Percentiles rank a stretch among this genome's conserved stretches.
These are phyloP conservation scores for Cryptocephalus moraei DNA, from an alignment of 2,888 invertebrate species.

Conservation along the genomic window DNA sequence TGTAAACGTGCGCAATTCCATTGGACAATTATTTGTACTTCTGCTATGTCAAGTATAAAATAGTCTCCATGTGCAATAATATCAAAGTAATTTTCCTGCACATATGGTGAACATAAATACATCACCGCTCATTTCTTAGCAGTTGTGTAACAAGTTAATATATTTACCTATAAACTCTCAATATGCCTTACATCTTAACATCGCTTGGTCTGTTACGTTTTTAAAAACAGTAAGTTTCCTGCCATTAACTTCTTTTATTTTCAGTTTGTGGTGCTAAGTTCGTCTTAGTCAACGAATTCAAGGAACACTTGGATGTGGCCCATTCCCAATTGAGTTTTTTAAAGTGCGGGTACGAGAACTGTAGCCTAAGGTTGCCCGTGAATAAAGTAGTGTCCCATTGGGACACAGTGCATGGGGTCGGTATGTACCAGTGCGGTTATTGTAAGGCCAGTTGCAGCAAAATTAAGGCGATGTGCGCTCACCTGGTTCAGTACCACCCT, in stretches of 20 bases:
- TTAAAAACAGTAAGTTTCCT: too few species aligned
- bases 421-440: conserved; percentile 26
- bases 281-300: conserved; percentile 20
- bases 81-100: too few species aligned
- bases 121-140: too few species aligned
- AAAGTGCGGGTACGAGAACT: conserved; percentile 17
- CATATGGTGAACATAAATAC: too few species aligned
- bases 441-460: conserved; percentile 16
- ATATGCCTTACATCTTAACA: too few species aligned
- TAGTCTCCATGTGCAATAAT: too few species aligned
- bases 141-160: too few species aligned
- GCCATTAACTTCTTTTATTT: conserved; percentile 5
- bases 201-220: too few species aligned
- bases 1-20: too few species aligned
- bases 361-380: conserved; percentile 8
- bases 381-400: conserved; percentile 41
- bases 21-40: too few species aligned
- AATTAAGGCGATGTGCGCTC: conserved; percentile 13
- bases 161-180: too few species aligned
- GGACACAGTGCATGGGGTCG: conserved; percentile 34
- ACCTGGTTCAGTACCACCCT: conserved; percentile 15
- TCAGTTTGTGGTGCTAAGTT: conserved; percentile 20
- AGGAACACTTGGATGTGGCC: conserved; percentile 27
- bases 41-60: too few species aligned
- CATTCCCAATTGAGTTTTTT: conserved; percentile 27